Evolutionary conservation across 2,113 vertebrate species (phyloP), one percentile per base, ranked within the genome.

Genomic region (Limanda limanda): DNA sequence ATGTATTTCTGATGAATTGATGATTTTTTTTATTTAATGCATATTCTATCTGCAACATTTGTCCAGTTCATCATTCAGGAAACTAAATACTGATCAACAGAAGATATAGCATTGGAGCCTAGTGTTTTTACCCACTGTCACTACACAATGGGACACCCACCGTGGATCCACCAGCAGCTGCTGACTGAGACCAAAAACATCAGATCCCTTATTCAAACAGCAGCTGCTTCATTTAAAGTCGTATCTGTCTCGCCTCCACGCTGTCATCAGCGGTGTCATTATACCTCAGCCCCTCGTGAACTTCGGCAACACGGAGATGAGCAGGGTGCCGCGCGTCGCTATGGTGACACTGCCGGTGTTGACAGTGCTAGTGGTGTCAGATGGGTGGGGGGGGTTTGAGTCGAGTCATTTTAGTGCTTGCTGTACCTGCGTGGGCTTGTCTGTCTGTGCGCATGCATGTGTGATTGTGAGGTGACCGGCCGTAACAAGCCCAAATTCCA

Each of bases 401-500:
- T 4, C 1, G 54, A 80, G 61, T 66, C 65, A 55, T 82, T 71
- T 58, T 20, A 60, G 65, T 27, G 67, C 73, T 31, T 11, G 45
- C 55, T 56, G 17, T 48, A 71, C 88, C 61, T 86, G 88, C 78
- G 76, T 40, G 58, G 71, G 71, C 85, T 83, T 86, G 86, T 62
- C 71, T 56, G 66, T 51, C 17, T 51, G 17, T 23, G 54, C 18
- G 8, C 40, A 54, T 4, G 31, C 47, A 47, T 58, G 51, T 68
- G 78, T 70, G 79, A 74, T 40, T 1, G 66, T 2, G 69, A 66
- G 62, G 23, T 79, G 40, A 13, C 82, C 17, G n/a, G 82, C 85
- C 70, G 24, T 2, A 80, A 91, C 83, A 85, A 86, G 79, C 74
- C 81, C 67, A 21, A 82, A 89, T 89, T 90, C 84, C 86, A 82